These are phyloP conservation scores for Acholoe squamosa DNA, from an alignment of 2,888 invertebrate genomes.

Conservation along the genomic window DNA sequence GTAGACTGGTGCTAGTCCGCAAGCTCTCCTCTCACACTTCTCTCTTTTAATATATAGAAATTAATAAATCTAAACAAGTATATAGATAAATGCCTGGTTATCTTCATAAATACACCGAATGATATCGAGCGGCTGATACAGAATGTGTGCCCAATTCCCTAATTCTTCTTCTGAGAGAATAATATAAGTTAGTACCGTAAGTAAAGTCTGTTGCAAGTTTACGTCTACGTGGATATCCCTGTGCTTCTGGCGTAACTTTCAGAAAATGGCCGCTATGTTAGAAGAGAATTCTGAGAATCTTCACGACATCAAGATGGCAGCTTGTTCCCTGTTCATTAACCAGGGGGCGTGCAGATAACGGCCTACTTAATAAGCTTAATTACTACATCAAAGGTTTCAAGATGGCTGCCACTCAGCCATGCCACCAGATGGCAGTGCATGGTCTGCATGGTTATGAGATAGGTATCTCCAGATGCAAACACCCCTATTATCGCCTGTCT, in stretches of 20 bases:
- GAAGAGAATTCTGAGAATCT: slow-evolving; percentile 10
- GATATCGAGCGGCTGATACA: too few relatives aligned
- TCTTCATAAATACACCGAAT: too few relatives aligned
- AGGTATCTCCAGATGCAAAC: slow-evolving; percentile 17
- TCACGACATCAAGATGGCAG: not conserved
- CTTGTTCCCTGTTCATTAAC: not conserved
- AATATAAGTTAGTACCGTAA: too few relatives aligned
- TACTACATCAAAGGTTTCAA: slow-evolving; percentile 1
- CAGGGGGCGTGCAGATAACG: not conserved
- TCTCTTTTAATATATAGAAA: too few relatives aligned
- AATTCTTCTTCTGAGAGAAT: too few relatives aligned
- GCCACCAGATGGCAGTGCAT: slow-evolving; percentile 19
- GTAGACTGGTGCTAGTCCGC: too few relatives aligned
- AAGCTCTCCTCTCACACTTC: too few relatives aligned
- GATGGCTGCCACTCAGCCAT: not conserved
- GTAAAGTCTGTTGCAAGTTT: too few relatives aligned
- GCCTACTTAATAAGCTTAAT: slow-evolving; percentile 22
- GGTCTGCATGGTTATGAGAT: not conserved
- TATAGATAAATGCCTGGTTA: too few relatives aligned
- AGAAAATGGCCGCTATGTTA: not conserved
- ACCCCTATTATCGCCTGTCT: slow-evolving; percentile 22
- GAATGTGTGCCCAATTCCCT: too few relatives aligned
- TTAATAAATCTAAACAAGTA: too few relatives aligned
- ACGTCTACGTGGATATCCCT: too few relatives aligned
- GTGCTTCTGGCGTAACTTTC: not conserved